Evolutionary conservation across 2,113 vertebrate species (phyloP), one percentile per base, ranked within the genome.

Genomic region (Oryzias woworae): DNA sequence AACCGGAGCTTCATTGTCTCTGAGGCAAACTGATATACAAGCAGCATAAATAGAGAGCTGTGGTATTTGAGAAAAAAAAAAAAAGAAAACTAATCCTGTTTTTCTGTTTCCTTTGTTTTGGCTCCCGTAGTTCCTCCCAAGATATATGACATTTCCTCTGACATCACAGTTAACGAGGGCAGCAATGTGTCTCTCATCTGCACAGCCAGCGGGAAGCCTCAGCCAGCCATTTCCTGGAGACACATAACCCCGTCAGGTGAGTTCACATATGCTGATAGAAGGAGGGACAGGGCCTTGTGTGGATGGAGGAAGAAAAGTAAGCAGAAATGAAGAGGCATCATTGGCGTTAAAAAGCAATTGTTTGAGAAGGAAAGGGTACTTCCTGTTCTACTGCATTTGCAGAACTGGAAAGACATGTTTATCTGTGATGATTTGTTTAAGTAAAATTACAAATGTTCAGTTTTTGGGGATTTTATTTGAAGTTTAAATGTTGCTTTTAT

Each of bases 221-320:
- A 99, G 80, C 96, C 96, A 26, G 92, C 92, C 78, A 98, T 99
- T 78, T 96, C 95, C 68, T 99, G 97, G 97, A 93, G 95, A 86
- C 97, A 98, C 80, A 98, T 98, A 92, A 97, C 96, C 71, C 97
- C 96, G 22, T 96, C 94, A 53, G 97, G 97, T 98, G 89, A 92
- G 92, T 69, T 84, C 75, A 53, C 69, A 55, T 51, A 68, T 75
- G 62, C 58, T 80, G 79, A 86, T 79, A 73, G 81, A 58, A 31
- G 59, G 36, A 17, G 45, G 53, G 65, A 63, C 48, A 58, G 55
- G 31, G 65, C 46, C 31, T 65, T 66, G 47, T 43, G 56, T 22
- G 58, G 52, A 58, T 51, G 57, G 59, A 66, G 51, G 67, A 72
- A 54, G 58, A 57, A 68, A 53, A 23, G 24, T 64, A 31, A 70